Evolutionary conservation across 2,888 invertebrate species (phyloP), one percentile per base, ranked within the genome.

Genomic region (Apomyelois bistriatella): DNA sequence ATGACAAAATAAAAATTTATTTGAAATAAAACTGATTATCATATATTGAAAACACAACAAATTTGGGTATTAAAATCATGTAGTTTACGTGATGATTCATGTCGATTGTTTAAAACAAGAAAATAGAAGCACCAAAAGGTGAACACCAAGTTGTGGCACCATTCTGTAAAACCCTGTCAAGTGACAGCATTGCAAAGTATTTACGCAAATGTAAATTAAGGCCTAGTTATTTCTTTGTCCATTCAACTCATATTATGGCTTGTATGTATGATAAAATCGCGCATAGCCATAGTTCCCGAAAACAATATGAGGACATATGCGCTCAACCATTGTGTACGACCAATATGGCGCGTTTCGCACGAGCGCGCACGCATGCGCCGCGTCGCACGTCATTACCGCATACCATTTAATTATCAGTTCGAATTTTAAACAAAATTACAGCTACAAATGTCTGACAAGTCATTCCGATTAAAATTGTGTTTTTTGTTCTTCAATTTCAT

Each of bases 341-440:
- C 53, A 66, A 65, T 68, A 66, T 66, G 68, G 58, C 56, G 54
- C 53, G n/a, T 30, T 49, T 41, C 46, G 54, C 53, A 48, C 40
- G 53, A 43, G 37, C 43, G 46, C 55, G 54, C 48, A 53, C 59
- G 55, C 46, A 47, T 47, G 16, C 46, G 30, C 10, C 46, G 32
- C 48, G 17, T 48, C 28, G 53, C 37, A 52, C 66, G 68, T 66
- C 68, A 72, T 68, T 68, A 62, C 68, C 57, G 59, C 58, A 58
- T 59, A 53, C 61, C 55, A 47, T 17, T 46, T 32, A 46, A 46
- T 46, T 46, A 46, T 46, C 46, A 28, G 46, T 46, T 46, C 46
- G 32, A 28, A 30, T 38, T 52, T 51, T 57, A 35, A 35, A 35
- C 17, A 8, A 32, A 46, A 32, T 5, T 32, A 6, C 13, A 59